Evolutionary conservation across 2,888 invertebrate genomes (phyloP), one percentile per base, ranked within the genome.

Genomic region (Mycogona germanica): DNA sequence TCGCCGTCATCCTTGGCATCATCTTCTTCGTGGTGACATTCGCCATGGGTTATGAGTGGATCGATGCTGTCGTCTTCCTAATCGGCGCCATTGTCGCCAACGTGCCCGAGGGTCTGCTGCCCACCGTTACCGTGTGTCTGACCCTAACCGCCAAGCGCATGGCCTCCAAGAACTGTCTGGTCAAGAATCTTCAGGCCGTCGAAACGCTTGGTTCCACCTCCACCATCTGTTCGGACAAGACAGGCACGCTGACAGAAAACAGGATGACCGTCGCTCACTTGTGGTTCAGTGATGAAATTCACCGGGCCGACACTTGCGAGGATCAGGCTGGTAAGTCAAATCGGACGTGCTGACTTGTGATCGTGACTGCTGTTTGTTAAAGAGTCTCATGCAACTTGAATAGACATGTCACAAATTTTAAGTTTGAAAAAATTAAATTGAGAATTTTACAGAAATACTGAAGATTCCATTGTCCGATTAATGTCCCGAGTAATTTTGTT

Each of bases 141-240:
- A 75, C 76, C 9, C 64, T 76, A 60, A 75, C 75, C 28, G 75
- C 75, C 55, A 74, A 75, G 62, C 30, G 60, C 49, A 55, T 60
- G 55, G 42, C 53, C 3, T 19, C 26, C 6, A 58, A 57, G 26
- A 60, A 60, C 40, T 59, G 60, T 47, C 37, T 58, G 2, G 57
- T 60, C 14, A 60, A 60, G 46, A 57, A 58, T 67, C 60, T 73
- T 62, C 72, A 73, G 60, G 73, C 73, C 52, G 74, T 75, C 17
- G 75, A 75, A 62, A 75, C 74, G 3, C 67, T 75, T 9, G 75
- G 74, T 9, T 74, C 74, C 4, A 75, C 75, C 21, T 73, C 74
- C 21, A 50, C 55, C 6, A 58, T 60, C 19, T 55, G 58, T 40
- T 55, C 58, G 5, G 60, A 60, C 37, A 60, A 60, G 47, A 60